Evolutionary conservation across 2,797 vertebrate genomes (phyloP).

Genomic region (Rhinatrema bivittatum): DNA sequence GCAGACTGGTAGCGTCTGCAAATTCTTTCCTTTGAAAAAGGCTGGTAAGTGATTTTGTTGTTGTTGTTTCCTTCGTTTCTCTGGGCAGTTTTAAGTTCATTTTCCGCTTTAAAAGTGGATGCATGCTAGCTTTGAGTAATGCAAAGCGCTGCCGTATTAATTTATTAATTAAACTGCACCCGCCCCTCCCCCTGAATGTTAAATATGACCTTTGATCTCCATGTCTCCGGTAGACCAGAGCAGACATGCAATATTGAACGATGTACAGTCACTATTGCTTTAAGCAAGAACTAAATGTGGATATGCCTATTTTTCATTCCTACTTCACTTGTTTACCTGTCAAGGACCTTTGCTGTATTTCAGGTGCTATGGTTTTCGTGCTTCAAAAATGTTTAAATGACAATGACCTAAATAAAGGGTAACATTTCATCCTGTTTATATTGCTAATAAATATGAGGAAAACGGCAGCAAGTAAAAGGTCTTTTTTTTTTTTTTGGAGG

Average conservation of each 20-base stretch:
- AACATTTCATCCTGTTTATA: slow-evolving; percentile 52
- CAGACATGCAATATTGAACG: slow-evolving; percentile 50
- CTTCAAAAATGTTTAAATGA: slow-evolving; percentile 84
- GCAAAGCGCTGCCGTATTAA: slow-evolving; percentile 60
- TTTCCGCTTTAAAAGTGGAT: slow-evolving; percentile 52
- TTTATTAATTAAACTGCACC: slow-evolving; percentile 71
- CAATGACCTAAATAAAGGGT: slow-evolving; percentile 77
- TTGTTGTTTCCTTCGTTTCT: slow-evolving; percentile 27
- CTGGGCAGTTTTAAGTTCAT: slow-evolving; percentile 2
- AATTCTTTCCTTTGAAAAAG: slow-evolving; percentile 67
- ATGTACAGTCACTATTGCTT: slow-evolving; percentile 46
- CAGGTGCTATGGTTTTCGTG: slow-evolving; percentile 74
- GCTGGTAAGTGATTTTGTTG: slow-evolving; percentile 82
- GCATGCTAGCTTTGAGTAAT: slow-evolving; percentile 58
- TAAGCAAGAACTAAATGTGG: slow-evolving; percentile 30
- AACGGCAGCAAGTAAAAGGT: slow-evolving; percentile 20
- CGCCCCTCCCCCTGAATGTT: slow-evolving; percentile 62
- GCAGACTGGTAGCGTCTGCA: slow-evolving; percentile 80
- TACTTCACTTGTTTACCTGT: neutral
- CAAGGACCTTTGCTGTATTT: slow-evolving; percentile 50
- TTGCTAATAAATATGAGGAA: slow-evolving; percentile 42
- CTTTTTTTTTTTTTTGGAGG: slow-evolving; percentile 44
- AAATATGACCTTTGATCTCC: slow-evolving; percentile 86
- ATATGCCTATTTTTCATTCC: slow-evolving; percentile 30
- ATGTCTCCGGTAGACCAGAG: slow-evolving; percentile 64